phyloP scores from a whole-genome alignment of 2,113 vertebrate genomes.

The Aspiorhynchus laticeps region DNA sequence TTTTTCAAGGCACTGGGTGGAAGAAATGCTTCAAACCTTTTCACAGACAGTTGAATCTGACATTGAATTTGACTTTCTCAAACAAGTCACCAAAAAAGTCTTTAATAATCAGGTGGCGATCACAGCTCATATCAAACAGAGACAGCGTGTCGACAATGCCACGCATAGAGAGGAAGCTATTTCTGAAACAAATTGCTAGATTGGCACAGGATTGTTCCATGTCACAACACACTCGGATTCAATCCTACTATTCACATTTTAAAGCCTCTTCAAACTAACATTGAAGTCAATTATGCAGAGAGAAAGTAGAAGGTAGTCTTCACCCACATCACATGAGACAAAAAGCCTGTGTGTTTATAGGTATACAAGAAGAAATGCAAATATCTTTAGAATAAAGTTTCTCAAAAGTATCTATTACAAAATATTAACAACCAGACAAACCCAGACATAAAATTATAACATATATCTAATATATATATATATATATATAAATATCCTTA shows the following conservation, averaged over 20 bases:
- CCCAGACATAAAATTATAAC: too few species aligned
- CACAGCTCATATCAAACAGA: not conserved
- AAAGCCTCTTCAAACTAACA: slow-evolving; percentile 53
- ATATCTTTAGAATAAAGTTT: not conserved
- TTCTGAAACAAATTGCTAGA: slow-evolving; percentile 47
- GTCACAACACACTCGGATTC: slow-evolving; percentile 54
- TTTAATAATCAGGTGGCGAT: not conserved
- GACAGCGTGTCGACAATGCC: not conserved
- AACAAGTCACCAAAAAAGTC: not conserved
- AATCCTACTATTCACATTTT: slow-evolving; percentile 57
- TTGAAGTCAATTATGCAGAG: slow-evolving; percentile 60
- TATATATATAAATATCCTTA: too few species aligned
- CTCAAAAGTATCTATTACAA: too few species aligned
- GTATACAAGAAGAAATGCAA: not conserved
- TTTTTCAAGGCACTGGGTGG: not conserved
- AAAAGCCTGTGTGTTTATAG: slow-evolving; percentile 8
- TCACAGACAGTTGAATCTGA: not conserved
- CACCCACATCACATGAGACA: not conserved
- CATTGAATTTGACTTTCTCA: not conserved
- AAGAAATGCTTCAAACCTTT: not conserved
- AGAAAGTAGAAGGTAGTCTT: not conserved
- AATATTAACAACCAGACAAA: too few species aligned
- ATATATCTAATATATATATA: too few species aligned
- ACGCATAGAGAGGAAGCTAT: not conserved
- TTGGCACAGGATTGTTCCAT: slow-evolving; percentile 55